A percentile compares a stretch with the other conserved stretches of the same genome.
Evolutionary conservation across 2,888 invertebrate species (phyloP).

Genomic region (Lepidonotus clava): DNA sequence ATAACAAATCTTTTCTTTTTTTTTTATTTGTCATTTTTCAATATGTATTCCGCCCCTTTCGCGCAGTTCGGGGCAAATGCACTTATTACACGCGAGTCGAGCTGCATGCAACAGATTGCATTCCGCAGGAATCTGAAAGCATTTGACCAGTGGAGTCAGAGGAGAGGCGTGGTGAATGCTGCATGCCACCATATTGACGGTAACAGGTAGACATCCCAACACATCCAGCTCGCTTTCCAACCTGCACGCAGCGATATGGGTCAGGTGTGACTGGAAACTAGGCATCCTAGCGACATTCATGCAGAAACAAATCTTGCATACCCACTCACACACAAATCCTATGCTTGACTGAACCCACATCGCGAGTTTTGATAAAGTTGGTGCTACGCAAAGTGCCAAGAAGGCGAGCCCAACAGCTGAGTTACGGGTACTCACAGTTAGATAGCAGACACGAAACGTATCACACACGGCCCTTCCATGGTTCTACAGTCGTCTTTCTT

Average conservation of each 20-base stretch:
- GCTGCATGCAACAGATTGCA: slow-evolving; percentile 26
- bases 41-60: not conserved
- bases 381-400: not conserved
- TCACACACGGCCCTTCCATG: slow-evolving; percentile 17
- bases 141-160: slow-evolving; percentile 20
- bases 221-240: not conserved
- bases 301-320: not conserved
- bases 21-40: not conserved
- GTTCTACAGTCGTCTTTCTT: not conserved
- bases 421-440: slow-evolving; percentile 36
- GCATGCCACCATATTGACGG: slow-evolving; percentile 42
- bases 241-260: slow-evolving; percentile 1
- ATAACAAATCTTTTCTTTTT: not conserved
- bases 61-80: not conserved
- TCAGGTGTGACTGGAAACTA: not conserved
- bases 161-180: not conserved
- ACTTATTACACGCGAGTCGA: not conserved
- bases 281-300: too few relatives aligned
- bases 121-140: slow-evolving; percentile 4
- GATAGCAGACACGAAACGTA: slow-evolving; percentile 15
- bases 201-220: not conserved
- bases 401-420: not conserved
- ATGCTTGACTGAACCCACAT: not conserved
- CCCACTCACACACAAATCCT: not conserved
- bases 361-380: slow-evolving; percentile 35